A percentile compares a stretch with the other conserved stretches of the same genome.
Evolutionary conservation across 30 jellyfish, hydroid and myxozoan genomes (phyloP).

Genomic region (Aurelia aurita complex sp. Pacific): DNA sequence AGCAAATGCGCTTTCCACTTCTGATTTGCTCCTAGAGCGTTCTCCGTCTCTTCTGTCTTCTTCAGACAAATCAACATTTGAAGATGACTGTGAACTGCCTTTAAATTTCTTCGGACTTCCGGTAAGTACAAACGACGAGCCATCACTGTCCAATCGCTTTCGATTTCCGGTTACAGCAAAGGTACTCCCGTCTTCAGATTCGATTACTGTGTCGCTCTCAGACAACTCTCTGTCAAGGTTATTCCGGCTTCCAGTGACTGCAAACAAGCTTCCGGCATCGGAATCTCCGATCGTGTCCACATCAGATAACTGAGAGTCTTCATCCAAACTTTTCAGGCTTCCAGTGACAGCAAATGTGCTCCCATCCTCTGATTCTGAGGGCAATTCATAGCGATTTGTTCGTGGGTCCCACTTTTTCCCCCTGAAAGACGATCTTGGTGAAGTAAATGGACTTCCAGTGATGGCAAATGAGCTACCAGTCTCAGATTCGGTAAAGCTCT

Average conservation of each 20-base stretch:
- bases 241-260: neutral
- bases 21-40: neutral
- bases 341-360: constrained; percentile 30
- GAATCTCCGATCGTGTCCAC: constrained; percentile 20
- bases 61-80: neutral
- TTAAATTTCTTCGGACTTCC: constrained; percentile 18
- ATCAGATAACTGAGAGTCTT: constrained; percentile 6
- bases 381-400: neutral
- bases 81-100: constrained; percentile 1
- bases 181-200: constrained; percentile 39
- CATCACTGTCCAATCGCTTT: constrained; percentile 28
- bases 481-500: constrained; percentile 38
- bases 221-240: constrained; percentile 8
- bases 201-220: constrained; percentile 12
- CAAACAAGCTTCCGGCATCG: constrained; percentile 8
- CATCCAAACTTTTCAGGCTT: constrained; percentile 4
- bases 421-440: constrained; percentile 46
- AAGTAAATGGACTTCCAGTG: constrained; percentile 33
- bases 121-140: constrained; percentile 42
- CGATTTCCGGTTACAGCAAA: constrained; percentile 51
- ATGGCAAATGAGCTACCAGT: constrained; percentile 41
- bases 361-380: constrained; percentile 27
- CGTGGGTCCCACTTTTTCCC: neutral
- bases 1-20: constrained; percentile 39
- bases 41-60: neutral